Percentiles rank a stretch among this genome's conserved stretches.
These are phyloP conservation scores for Drosophila kambysellisi DNA, from an alignment of 2,888 invertebrate genomes.

Conservation along the genomic window DNA sequence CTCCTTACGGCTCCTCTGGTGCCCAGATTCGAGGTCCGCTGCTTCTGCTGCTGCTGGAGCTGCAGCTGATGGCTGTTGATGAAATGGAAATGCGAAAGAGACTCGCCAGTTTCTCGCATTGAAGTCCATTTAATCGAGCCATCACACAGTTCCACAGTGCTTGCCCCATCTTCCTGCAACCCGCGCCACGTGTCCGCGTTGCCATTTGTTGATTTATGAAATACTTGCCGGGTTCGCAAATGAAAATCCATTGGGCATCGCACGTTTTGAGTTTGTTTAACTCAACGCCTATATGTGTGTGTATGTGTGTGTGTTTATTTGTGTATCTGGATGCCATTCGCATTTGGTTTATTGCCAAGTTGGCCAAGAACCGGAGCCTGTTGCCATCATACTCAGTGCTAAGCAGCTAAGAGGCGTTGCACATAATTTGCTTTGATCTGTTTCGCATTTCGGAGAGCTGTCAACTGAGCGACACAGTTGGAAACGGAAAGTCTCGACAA, in stretches of 20 bases:
- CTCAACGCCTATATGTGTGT: conserved; percentile 16
- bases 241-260: conserved; percentile 71
- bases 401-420: conserved; percentile 80
- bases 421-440: conserved; percentile 80
- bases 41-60: neutral
- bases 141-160: conserved; percentile 55
- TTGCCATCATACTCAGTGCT: conserved; percentile 43
- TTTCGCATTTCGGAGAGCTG: conserved; percentile 77
- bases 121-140: conserved; percentile 80
- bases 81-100: conserved; percentile 72
- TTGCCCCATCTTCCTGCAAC: conserved; percentile 6
- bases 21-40: conserved; percentile 3
- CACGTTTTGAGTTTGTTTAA: conserved; percentile 42
- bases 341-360: conserved; percentile 44
- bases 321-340: conserved; percentile 36
- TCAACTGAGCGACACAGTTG: conserved; percentile 55
- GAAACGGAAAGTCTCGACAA: conserved; percentile 50
- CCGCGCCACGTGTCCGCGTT: conserved; percentile 25
- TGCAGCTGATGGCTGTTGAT: conserved; percentile 62
- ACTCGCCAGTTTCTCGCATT: conserved; percentile 59
- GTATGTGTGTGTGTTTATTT: conserved; percentile 9
- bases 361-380: conserved; percentile 14
- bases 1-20: neutral
- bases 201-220: conserved; percentile 78
- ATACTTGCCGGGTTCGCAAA: conserved; percentile 71